phyloP scores from a whole-genome alignment of 2,888 invertebrate genomes.

The Rosalia funebris region DNA sequence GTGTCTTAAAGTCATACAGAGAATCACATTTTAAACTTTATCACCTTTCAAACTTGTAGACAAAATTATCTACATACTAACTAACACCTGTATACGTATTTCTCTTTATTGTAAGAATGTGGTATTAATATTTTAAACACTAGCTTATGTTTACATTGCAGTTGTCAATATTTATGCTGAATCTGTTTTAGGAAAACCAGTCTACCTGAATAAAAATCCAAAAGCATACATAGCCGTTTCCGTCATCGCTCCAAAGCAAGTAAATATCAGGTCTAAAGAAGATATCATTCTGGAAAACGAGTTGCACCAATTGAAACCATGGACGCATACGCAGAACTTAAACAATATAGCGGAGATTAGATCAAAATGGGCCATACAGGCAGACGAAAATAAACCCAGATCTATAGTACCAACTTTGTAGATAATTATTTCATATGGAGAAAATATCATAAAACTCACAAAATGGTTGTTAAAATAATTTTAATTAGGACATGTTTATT shows the following conservation, averaged over 20 bases:
- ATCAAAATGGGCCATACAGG: constrained; percentile 57
- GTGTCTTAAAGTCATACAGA: no score
- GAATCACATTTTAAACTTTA: no score
- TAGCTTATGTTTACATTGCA: no score
- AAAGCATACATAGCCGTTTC: constrained; percentile 64
- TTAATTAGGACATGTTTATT: neutral
- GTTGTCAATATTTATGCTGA: neutral
- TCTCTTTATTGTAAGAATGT: no score
- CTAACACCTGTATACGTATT: no score
- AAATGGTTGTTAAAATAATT: constrained; percentile 7
- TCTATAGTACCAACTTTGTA: constrained; percentile 13
- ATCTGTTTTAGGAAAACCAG: constrained; percentile 51
- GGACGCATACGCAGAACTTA: constrained; percentile 59
- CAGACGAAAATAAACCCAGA: constrained; percentile 33
- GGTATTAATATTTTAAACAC: no score
- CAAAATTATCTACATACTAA: no score
- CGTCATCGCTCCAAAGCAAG: constrained; percentile 60
- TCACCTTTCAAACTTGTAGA: no score
- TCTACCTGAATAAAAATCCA: constrained; percentile 58
- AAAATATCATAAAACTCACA: neutral
- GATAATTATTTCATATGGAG: constrained; percentile 15
- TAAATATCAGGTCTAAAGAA: constrained; percentile 46
- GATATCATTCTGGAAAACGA: constrained; percentile 59
- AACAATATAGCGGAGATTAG: constrained; percentile 58
- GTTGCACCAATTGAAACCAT: constrained; percentile 60